These are phyloP conservation scores for Bubo bubo DNA, from an alignment of 2,113 vertebrate species.

Conservation along the genomic window DNA sequence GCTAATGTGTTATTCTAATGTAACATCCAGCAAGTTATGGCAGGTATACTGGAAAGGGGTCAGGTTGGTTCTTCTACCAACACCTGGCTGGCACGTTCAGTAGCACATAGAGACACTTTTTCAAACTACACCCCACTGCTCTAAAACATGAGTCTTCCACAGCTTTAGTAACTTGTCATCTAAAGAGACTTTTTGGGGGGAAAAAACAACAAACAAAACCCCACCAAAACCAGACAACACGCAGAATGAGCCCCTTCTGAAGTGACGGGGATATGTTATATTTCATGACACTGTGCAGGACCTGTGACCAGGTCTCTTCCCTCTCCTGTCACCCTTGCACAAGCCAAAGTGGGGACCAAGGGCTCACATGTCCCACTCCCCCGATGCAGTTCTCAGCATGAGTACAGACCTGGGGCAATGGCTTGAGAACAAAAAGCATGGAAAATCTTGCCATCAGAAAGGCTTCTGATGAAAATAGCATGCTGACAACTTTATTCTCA, in stretches of 20 bases:
- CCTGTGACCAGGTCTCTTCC: neutral
- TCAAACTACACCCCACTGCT: neutral
- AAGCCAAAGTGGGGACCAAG: neutral
- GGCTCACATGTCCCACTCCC: neutral
- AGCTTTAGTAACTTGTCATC: neutral
- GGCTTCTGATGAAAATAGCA: neutral
- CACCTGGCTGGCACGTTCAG: neutral
- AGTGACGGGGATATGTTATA: fast-evolving
- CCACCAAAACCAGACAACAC: neutral
- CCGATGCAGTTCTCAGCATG: neutral
- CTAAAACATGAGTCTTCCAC: neutral
- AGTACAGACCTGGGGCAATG: neutral
- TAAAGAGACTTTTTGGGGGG: fast-evolving
- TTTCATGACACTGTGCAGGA: neutral
- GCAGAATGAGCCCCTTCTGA: neutral
- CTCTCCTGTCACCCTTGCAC: neutral
- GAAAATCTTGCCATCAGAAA: neutral
- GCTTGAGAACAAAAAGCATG: neutral
- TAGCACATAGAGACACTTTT: neutral
- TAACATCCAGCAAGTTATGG: neutral
- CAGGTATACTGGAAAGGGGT: neutral
- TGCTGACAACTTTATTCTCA: neutral
- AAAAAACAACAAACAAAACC: fast-evolving
- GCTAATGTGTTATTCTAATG: neutral
- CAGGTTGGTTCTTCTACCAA: neutral